A percentile compares a stretch with the other conserved stretches of the same genome.
These are phyloP conservation scores for Trachemys scripta DNA, from an alignment of 2,113 vertebrate genomes.

Conservation along the genomic window DNA sequence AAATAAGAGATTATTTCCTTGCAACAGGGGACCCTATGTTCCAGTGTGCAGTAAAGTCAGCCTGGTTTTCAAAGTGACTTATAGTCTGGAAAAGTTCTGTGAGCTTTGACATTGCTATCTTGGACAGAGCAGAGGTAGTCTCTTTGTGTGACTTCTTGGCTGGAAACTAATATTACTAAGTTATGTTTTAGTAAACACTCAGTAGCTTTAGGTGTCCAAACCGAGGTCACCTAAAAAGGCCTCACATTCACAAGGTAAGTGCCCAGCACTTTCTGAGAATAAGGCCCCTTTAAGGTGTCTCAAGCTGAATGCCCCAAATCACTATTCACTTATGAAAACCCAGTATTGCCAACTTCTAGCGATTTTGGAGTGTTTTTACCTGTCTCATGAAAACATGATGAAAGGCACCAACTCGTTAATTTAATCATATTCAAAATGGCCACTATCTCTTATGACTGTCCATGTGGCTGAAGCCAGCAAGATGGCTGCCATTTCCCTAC, in stretches of 20 bases:
- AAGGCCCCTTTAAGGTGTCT: background rate
- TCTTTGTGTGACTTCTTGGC: background rate
- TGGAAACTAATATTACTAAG: background rate
- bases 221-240: background rate
- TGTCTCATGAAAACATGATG: background rate
- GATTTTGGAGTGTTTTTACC: background rate
- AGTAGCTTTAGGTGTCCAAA: background rate
- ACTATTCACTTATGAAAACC: background rate
- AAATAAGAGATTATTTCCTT: background rate
- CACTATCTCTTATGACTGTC: background rate
- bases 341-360: background rate
- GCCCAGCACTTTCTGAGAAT: background rate
- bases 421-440: background rate
- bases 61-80: background rate
- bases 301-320: background rate
- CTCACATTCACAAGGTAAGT: background rate
- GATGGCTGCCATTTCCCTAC: background rate
- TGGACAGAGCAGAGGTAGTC: background rate
- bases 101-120: background rate
- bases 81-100: background rate
- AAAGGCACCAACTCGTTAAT: background rate
- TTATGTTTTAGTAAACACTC: background rate
- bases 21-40: background rate
- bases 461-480: background rate
- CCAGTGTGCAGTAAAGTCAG: background rate